phyloP scores from a whole-genome alignment of 1,140 invertebrate genomes.

The Cepaea nemoralis region DNA sequence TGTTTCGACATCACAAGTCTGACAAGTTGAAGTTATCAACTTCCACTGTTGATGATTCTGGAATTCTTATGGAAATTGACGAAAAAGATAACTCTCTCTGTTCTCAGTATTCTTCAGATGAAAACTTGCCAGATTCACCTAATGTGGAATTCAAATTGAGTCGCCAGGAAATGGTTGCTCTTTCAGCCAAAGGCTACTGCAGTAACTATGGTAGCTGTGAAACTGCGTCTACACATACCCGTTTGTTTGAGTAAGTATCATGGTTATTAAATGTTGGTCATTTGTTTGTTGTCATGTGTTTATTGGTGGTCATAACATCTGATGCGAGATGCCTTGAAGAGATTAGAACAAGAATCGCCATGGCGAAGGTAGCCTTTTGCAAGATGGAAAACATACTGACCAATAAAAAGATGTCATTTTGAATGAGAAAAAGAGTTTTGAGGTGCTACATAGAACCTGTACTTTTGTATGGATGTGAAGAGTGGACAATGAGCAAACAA shows the following conservation, averaged over 20 bases:
- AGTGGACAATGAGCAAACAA: too few species aligned
- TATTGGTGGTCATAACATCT: too few species aligned
- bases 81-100: neutral
- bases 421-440: too few species aligned
- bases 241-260: neutral
- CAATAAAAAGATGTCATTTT: too few species aligned
- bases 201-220: neutral
- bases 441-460: too few species aligned
- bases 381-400: too few species aligned
- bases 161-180: neutral
- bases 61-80: neutral
- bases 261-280: too few species aligned
- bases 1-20: neutral
- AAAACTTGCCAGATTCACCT: neutral
- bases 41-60: neutral
- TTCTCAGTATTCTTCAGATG: conserved; percentile 1
- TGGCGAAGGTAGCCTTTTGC: too few species aligned
- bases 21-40: neutral
- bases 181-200: neutral
- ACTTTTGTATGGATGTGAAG: too few species aligned
- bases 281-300: neutral
- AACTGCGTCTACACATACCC: neutral
- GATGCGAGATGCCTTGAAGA: too few species aligned
- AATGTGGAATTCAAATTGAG: neutral
- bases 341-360: too few species aligned